Evolutionary conservation across 2,888 invertebrate genomes (phyloP).

Genomic region (Quadriops clusia): DNA sequence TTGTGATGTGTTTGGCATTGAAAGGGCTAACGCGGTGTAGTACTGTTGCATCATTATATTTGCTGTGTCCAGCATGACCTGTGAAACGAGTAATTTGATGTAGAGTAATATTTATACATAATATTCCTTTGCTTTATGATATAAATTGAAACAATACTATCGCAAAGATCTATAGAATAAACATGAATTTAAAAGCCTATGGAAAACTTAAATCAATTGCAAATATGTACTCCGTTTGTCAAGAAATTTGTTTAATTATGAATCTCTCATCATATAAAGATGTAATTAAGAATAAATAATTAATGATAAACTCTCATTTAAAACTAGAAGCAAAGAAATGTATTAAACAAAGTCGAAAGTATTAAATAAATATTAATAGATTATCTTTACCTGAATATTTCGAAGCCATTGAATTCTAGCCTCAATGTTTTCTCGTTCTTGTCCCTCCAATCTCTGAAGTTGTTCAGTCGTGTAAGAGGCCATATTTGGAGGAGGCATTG

Average conservation of each 20-base stretch:
- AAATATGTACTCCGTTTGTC: no score
- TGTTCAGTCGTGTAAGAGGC: constrained; percentile 71
- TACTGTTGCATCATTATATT: constrained; percentile 92
- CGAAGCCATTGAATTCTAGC: constrained; percentile 73
- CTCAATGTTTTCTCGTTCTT: constrained; percentile 75
- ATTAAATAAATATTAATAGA: no score
- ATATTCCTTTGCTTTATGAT: no score
- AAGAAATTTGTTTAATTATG: neutral
- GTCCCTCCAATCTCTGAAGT: constrained; percentile 78
- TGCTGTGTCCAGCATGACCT: constrained; percentile 86
- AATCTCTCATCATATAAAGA: constrained; percentile 8
- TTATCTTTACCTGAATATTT: constrained; percentile 47
- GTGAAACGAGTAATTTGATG: constrained; percentile 34
- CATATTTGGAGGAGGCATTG: constrained; percentile 65
- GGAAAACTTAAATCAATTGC: no score
- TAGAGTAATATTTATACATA: neutral
- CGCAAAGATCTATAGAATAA: neutral
- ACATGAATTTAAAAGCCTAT: no score
- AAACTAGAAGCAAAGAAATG: neutral
- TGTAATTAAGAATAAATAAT: constrained; percentile 5
- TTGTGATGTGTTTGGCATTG: constrained; percentile 19
- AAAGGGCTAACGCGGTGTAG: constrained; percentile 50
- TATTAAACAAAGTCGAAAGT: neutral
- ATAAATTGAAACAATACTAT: neutral
- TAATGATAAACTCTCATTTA: neutral